Base-by-base conservation (phyloP, 2,797 vertebrate genomes). In the Delichon dasypus region DNA sequence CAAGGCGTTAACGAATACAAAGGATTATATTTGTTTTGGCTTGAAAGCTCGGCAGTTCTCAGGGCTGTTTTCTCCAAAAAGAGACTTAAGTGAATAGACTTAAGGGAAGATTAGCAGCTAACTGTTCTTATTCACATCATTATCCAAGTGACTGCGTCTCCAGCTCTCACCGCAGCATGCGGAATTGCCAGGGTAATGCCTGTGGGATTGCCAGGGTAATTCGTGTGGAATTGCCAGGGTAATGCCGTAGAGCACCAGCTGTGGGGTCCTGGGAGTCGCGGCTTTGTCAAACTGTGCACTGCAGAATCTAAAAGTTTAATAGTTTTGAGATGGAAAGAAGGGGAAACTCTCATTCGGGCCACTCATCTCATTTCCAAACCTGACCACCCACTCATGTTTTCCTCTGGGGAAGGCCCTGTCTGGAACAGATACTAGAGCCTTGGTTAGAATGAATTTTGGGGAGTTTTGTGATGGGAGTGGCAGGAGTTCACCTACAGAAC, bases 401-500 rank as follows among this genome's bases (percentile, higher is more conserved):
- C 84, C 79, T 92, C 83, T 16, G 93, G 94, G 95, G 85, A 94
- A 95, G 91, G 80, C 93, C 93, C 91, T 64, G 9, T 85, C 94
- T 91, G 95, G 95, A 95, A 95, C 91, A 96, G 91, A 94, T 87
- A 82, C 89, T 32, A 88, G 36, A 90, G 42, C 64, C 74, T 67
- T 45, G 93, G 85, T 93, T 90, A 95, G 89, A 71, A 89, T 80
- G 85, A 94, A 87, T 92, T 93, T 80, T n/a, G 80, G 89, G 94
- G 95, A 72, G 9, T 61, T 91, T 95, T 94, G 80, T 57, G 70
- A 61, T 34, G 61, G 66, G 29, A 81, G 45, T 44, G 71, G 48
- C 13, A 3, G 95, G 95, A 94, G 79, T 96, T 94, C 80, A 95
- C 91, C 95, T 82, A 72, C 61, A 40, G 53, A 88, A 94, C 30